phyloP scores from a whole-genome alignment of 2,113 vertebrate species.

The Lagopus leucura region DNA sequence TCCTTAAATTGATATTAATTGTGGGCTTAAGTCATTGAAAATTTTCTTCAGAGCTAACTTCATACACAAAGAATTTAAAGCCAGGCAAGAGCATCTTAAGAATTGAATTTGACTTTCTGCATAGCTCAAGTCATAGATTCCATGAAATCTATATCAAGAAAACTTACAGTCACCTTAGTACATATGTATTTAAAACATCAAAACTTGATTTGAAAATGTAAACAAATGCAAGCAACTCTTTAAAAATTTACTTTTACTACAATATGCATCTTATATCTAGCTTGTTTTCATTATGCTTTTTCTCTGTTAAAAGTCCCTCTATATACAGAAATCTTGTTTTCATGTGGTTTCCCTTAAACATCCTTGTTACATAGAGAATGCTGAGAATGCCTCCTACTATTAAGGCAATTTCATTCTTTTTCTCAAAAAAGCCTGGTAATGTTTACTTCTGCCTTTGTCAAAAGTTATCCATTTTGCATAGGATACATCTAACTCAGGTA shows the following conservation, averaged over 20 bases:
- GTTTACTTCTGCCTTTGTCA: neutral
- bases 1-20: conserved; percentile 13
- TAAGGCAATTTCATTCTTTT: neutral
- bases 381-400: neutral
- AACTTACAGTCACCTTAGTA: neutral
- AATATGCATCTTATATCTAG: neutral
- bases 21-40: conserved; percentile 2
- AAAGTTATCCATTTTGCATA: neutral
- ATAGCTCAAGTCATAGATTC: neutral
- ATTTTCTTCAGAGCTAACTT: neutral
- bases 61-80: neutral
- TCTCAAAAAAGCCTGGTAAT: neutral
- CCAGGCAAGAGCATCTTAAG: neutral
- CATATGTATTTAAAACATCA: neutral
- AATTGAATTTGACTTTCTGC: neutral
- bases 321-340: neutral
- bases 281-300: neutral
- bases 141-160: neutral
- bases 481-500: rapidly evolving
- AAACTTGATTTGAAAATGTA: neutral
- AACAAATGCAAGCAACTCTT: neutral
- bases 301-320: neutral
- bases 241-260: neutral
- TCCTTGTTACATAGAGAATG: neutral
- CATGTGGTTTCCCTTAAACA: neutral